These are phyloP conservation scores for Polia nebulosa DNA, from an alignment of 2,888 invertebrate species.

Conservation along the genomic window DNA sequence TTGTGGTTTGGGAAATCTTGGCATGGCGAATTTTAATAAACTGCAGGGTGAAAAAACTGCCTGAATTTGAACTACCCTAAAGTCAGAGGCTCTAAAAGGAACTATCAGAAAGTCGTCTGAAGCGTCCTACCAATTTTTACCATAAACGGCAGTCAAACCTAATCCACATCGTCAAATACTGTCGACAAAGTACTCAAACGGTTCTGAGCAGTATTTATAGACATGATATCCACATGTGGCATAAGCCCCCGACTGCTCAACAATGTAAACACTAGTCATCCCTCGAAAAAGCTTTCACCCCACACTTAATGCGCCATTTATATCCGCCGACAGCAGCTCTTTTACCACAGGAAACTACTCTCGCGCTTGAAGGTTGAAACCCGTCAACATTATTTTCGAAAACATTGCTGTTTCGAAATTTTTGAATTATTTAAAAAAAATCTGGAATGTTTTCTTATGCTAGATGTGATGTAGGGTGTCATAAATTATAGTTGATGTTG, in stretches of 20 bases:
- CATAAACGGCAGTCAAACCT: constrained; percentile 1
- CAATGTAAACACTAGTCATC: constrained; percentile 58
- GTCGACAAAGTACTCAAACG: constrained; percentile 13
- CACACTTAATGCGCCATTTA: constrained; percentile 53
- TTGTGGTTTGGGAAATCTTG: too few relatives aligned
- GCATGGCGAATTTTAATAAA: neutral
- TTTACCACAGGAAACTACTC: constrained; percentile 52
- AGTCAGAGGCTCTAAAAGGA: neutral
- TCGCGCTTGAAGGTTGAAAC: constrained; percentile 34
- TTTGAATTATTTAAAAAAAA: constrained; percentile 21
- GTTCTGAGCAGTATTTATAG: constrained; percentile 45
- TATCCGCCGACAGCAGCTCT: constrained; percentile 55
- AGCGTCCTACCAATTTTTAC: neutral
- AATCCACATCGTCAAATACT: constrained; percentile 19
- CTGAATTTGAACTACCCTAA: neutral
- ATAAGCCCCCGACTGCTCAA: constrained; percentile 27
- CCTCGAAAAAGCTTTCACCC: constrained; percentile 59
- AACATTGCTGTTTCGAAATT: constrained; percentile 38
- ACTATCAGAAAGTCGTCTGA: constrained; percentile 1
- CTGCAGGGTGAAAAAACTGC: neutral
- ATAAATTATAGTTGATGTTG: constrained; percentile 22
- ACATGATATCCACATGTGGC: constrained; percentile 29
- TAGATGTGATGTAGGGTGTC: constrained; percentile 31
- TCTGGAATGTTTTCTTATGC: constrained; percentile 29
- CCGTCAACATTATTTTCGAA: constrained; percentile 49